Conservation (phyloP, 2,888 invertebrate genomes). For the Metopia argyrocephala region DNA sequence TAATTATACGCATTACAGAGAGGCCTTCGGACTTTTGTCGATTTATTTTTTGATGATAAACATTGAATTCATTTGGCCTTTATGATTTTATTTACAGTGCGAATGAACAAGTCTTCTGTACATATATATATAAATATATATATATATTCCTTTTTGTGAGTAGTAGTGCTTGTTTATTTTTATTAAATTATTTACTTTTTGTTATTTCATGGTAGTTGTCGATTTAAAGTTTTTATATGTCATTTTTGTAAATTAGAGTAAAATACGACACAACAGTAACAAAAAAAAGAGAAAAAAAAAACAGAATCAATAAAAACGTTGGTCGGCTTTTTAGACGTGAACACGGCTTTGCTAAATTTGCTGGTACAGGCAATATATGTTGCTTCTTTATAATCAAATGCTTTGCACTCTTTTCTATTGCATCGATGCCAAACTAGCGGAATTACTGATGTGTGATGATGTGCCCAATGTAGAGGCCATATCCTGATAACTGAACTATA, state of each 20-base stretch:
- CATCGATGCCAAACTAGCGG: slow-evolving; percentile 79
- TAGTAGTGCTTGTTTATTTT: slow-evolving; percentile 61
- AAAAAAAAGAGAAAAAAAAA: slow-evolving; percentile 22
- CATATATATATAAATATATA: slow-evolving; percentile 31
- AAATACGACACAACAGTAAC: slow-evolving; percentile 46
- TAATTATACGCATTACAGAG: neutral
- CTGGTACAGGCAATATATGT: slow-evolving; percentile 62
- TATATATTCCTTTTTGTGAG: slow-evolving; percentile 28
- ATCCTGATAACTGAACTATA: slow-evolving; percentile 90
- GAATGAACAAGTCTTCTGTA: slow-evolving; percentile 39
- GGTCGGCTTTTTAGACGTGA: slow-evolving; percentile 50
- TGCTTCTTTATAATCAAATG: slow-evolving; percentile 59
- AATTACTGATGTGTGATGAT: slow-evolving; percentile 82
- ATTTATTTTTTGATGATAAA: slow-evolving; percentile 15
- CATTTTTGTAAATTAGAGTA: slow-evolving; percentile 56
- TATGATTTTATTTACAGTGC: slow-evolving; percentile 49
- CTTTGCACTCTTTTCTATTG: slow-evolving; percentile 75
- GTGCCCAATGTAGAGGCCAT: slow-evolving; percentile 83
- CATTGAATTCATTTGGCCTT: slow-evolving; percentile 50
- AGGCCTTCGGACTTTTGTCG: neutral
- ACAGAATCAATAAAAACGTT: slow-evolving; percentile 47
- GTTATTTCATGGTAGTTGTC: slow-evolving; percentile 61
- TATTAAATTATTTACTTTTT: slow-evolving; percentile 33
- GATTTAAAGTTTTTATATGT: slow-evolving; percentile 67
- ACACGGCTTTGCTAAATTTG: slow-evolving; percentile 53